Conservation (phyloP, 1,140 invertebrate genomes). For the Trachymyrmex septentrionalis region DNA sequence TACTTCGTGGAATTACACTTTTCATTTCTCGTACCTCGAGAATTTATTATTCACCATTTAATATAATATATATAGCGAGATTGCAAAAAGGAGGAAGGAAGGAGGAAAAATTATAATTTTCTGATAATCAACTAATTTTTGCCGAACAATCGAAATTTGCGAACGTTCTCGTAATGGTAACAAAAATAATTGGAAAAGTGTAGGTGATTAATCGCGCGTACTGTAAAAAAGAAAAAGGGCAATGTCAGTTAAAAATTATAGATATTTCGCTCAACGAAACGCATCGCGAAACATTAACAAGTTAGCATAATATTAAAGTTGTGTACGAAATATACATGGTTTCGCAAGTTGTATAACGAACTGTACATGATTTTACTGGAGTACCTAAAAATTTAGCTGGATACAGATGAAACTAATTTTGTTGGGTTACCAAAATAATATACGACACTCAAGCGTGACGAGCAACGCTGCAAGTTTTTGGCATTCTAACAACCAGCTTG, state of each 20-base stretch:
- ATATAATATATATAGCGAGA: slow-evolving; percentile 14
- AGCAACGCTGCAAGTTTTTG: too few species aligned
- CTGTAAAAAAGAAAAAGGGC: not conserved
- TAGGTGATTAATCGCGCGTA: not conserved
- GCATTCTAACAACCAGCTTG: too few species aligned
- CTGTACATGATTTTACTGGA: too few species aligned
- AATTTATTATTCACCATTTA: slow-evolving; percentile 35
- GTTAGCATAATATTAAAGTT: not conserved
- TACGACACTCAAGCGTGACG: too few species aligned
- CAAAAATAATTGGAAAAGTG: not conserved
- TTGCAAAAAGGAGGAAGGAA: not conserved
- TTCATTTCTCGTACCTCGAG: slow-evolving; percentile 13
- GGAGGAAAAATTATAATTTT: not conserved
- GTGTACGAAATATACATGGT: too few species aligned
- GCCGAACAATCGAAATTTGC: not conserved
- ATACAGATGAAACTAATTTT: too few species aligned
- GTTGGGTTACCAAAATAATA: too few species aligned
- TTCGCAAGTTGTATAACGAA: too few species aligned
- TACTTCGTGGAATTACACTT: slow-evolving; percentile 18
- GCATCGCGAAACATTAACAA: not conserved
- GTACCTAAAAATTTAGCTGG: too few species aligned
- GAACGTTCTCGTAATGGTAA: not conserved
- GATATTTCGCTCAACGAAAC: not conserved
- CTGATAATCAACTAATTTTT: not conserved
- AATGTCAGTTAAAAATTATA: not conserved